These are phyloP conservation scores for Crocuta crocuta DNA, from an alignment of 2,113 vertebrate species.

Conservation along the genomic window DNA sequence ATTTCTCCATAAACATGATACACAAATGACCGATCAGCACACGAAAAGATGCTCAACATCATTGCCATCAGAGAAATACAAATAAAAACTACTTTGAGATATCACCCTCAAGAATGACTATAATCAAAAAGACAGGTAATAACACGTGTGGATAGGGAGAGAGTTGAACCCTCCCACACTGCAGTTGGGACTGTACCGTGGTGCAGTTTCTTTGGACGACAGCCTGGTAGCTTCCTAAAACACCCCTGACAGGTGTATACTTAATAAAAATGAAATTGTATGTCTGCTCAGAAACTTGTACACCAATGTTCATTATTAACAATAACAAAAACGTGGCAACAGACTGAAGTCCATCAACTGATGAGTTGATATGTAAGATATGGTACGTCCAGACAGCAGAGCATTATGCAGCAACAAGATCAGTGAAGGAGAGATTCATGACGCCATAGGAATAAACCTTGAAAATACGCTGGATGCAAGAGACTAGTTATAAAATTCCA, in stretches of 20 bases:
- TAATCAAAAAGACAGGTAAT: not conserved
- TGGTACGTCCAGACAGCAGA: accelerated
- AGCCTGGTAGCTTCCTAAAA: not conserved
- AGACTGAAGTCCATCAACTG: not conserved
- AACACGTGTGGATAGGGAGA: accelerated
- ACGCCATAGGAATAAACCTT: too few relatives aligned
- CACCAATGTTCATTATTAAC: too few relatives aligned
- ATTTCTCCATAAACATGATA: not conserved
- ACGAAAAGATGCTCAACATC: not conserved
- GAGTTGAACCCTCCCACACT: accelerated
- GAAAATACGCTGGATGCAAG: not conserved
- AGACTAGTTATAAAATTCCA: not conserved
- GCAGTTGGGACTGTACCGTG: accelerated
- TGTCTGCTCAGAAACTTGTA: not conserved
- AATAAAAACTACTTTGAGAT: not conserved
- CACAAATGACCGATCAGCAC: not conserved
- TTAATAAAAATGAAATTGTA: not conserved
- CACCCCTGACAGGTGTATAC: accelerated
- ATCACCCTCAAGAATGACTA: not conserved
- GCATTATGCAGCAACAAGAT: not conserved
- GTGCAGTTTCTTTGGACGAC: not conserved
- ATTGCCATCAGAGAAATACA: not conserved
- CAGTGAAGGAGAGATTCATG: accelerated
- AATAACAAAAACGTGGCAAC: not conserved
- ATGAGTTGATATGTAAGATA: too few relatives aligned